Percentiles rank a stretch among this genome's conserved stretches.
These are phyloP conservation scores for Danio tinwini DNA, from an alignment of 2,797 vertebrate species.

Conservation along the genomic window DNA sequence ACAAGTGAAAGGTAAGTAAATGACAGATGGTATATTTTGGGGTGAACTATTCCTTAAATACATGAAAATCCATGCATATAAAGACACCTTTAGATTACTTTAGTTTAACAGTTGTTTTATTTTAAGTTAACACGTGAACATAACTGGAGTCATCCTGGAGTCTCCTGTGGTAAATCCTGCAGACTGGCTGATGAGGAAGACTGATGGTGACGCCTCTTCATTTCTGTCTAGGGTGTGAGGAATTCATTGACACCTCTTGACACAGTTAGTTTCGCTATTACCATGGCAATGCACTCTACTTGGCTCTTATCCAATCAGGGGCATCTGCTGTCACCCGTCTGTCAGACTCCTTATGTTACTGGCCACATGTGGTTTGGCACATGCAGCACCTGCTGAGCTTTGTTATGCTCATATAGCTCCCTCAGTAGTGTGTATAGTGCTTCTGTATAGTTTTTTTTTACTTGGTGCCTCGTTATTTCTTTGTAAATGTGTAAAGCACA, in stretches of 20 bases:
- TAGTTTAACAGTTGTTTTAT: background rate
- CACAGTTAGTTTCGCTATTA: constrained; percentile 17
- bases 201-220: background rate
- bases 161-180: background rate
- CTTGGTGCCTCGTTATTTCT: background rate
- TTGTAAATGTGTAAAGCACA: background rate
- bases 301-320: constrained; percentile 13
- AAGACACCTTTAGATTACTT: background rate
- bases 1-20: no score
- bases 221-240: constrained; percentile 4
- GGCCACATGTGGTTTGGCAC: constrained; percentile 23
- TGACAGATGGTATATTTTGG: no score
- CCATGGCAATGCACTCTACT: constrained; percentile 39
- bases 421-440: background rate
- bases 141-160: no score
- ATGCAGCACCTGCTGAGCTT: background rate
- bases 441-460: background rate
- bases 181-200: constrained; percentile 5
- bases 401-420: background rate
- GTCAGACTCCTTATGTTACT: constrained; percentile 5
- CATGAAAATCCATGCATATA: background rate
- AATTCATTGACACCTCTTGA: constrained; percentile 41
- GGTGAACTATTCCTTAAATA: no score
- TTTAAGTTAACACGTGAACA: no score
- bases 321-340: constrained; percentile 18